Evolutionary conservation across 2,113 vertebrate species (phyloP).

Genomic region (Cephalopterus ornatus): DNA sequence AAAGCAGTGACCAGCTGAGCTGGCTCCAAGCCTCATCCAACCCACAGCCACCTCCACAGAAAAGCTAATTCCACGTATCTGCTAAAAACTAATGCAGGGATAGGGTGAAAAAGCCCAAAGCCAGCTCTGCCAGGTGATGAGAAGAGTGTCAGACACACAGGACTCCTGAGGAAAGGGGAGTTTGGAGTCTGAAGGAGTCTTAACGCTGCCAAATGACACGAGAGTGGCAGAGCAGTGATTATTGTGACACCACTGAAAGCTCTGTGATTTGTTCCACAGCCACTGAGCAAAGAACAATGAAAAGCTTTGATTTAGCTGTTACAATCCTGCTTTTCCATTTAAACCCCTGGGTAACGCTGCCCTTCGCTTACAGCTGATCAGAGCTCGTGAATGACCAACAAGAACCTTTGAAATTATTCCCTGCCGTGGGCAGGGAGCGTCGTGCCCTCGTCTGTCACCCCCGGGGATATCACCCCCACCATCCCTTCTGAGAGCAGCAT

Average conservation of each 20-base stretch:
- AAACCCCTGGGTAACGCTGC: background rate
- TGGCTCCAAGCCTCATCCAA: no score
- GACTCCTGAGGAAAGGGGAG: background rate
- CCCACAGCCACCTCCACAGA: background rate
- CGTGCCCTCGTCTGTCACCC: background rate
- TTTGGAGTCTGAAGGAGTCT: background rate
- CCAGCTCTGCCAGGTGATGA: background rate
- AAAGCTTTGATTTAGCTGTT: background rate
- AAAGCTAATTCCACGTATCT: conserved; percentile 13
- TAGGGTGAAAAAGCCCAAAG: background rate
- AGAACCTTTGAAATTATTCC: background rate
- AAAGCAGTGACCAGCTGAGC: background rate
- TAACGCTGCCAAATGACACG: background rate
- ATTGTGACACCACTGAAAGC: background rate
- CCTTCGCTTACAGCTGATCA: background rate
- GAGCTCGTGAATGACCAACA: background rate
- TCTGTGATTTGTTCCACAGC: background rate
- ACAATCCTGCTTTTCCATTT: background rate
- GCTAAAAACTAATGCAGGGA: background rate
- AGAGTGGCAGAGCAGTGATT: background rate
- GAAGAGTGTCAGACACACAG: background rate
- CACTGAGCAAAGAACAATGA: background rate
- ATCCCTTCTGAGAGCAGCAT: background rate
- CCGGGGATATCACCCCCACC: background rate
- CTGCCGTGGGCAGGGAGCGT: background rate